Percentiles rank a stretch among this genome's conserved stretches.
Evolutionary conservation across 1,140 invertebrate genomes (phyloP).

Genomic region (Drosophila pseudoobscura): DNA sequence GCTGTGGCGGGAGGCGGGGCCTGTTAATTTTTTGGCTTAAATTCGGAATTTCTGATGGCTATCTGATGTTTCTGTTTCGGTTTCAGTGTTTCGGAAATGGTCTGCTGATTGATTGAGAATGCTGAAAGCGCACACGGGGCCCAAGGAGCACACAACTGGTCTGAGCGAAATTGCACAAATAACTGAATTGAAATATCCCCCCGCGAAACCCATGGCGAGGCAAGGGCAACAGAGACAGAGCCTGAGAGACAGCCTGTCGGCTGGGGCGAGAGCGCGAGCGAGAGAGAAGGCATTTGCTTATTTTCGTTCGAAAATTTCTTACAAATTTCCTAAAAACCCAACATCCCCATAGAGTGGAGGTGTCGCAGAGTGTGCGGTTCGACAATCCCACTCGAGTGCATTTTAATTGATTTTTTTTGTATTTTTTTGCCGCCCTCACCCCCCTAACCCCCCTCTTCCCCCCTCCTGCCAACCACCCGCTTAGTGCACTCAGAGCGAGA

Average conservation of each 20-base stretch:
- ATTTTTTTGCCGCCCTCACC: neutral
- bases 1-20: neutral
- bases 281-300: constrained; percentile 21
- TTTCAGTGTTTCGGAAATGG: constrained; percentile 9
- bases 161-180: constrained; percentile 79
- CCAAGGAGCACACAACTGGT: constrained; percentile 69
- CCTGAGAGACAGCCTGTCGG: constrained; percentile 7
- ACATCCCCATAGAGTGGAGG: constrained; percentile 27
- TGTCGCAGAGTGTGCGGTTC: constrained; percentile 21
- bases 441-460: constrained; percentile 13
- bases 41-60: neutral
- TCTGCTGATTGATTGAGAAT: constrained; percentile 46
- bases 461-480: neutral
- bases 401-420: constrained; percentile 79
- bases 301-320: constrained; percentile 56
- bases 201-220: constrained; percentile 14
- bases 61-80: neutral
- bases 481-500: constrained; percentile 17
- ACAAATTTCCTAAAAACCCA: constrained; percentile 57
- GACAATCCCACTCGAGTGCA: constrained; percentile 63
- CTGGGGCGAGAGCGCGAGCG: constrained; percentile 1
- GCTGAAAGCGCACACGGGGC: constrained; percentile 53
- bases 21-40: constrained; percentile 14
- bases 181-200: constrained; percentile 74
- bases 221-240: constrained; percentile 7